Percentiles rank a stretch among this genome's conserved stretches.
phyloP scores from a whole-genome alignment of 2,888 invertebrate genomes.

The Ditula angustiorana region DNA sequence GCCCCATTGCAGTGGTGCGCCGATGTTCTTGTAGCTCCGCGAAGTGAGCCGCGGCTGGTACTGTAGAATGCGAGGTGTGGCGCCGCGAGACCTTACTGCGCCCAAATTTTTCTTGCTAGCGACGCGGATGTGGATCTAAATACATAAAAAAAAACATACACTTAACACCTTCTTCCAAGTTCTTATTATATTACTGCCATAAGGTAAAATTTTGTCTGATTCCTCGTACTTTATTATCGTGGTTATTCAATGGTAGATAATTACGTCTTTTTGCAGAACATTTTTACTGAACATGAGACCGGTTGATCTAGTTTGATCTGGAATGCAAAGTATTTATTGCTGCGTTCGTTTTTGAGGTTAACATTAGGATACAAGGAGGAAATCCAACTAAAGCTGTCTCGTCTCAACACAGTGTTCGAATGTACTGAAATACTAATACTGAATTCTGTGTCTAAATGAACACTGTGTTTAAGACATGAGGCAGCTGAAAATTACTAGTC shows the following conservation, averaged over 20 bases:
- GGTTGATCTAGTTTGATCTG: conserved; percentile 12
- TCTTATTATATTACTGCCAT: not conserved
- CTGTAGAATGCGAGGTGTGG: too few relatives aligned
- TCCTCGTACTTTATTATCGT: not conserved
- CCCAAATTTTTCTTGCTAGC: not conserved
- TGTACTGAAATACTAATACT: too few relatives aligned
- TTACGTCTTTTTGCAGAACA: conserved; percentile 26
- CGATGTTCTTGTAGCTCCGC: too few relatives aligned
- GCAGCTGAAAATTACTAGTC: too few relatives aligned
- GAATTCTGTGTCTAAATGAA: too few relatives aligned
- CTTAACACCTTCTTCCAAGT: not conserved
- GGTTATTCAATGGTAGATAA: conserved; percentile 18
- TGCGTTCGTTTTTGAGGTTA: not conserved
- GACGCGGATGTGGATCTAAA: not conserved
- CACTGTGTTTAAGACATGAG: too few relatives aligned
- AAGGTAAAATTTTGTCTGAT: not conserved
- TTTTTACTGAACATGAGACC: conserved; percentile 11
- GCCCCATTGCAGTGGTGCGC: too few relatives aligned
- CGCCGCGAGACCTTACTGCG: not conserved
- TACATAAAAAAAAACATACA: not conserved
- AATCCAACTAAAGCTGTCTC: too few relatives aligned
- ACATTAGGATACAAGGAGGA: too few relatives aligned
- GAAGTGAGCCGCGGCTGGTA: too few relatives aligned
- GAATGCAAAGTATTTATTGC: not conserved
- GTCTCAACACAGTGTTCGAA: too few relatives aligned